Evolutionary conservation across 2,797 vertebrate species (phyloP), one percentile per base, ranked within the genome.

Genomic region (Acanthurus tractus): DNA sequence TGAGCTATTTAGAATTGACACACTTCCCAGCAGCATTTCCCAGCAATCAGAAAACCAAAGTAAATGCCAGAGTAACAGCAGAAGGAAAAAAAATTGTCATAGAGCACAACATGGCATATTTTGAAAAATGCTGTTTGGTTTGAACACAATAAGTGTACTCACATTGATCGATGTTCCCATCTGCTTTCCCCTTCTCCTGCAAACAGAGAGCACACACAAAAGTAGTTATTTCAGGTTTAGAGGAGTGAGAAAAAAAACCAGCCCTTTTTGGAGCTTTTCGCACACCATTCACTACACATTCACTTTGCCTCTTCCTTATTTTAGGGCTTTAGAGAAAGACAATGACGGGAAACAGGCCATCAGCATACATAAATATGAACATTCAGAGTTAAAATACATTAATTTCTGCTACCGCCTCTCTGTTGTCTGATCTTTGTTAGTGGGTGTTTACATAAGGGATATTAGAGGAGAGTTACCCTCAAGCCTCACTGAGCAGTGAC

Each of bases 91-190:
- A 49, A 34, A 62, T 80, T 62, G 79, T 84, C 86, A 89, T 74
- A 67, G 53, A 79, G 57, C 57, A 83, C 70, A 81, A 88, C 76
- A 62, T 72, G 72, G 83, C 71, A 77, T 80, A 81, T 86, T 86
- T 80, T 90, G 86, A 91, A 89, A 91, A 88, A 91, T 83, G 76
- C 78, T 81, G 87, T 87, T 91, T 88, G 85, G 83, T 90, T 85
- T 89, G 84, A 89, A 89, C 82, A 84, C 81, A 85, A 79, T 86
- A 81, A 83, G 84, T 82, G 90, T 92, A 94, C 95, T 95, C 91
- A 95, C 95, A 81, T 76, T 93, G 93, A 91, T 90, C 83, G 87
- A 92, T 91, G 90, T 74, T 86, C 77, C 85, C 82, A 71, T 90
- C 92, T 76, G 86, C 86, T 78, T 85, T 86, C 73, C 82, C 90